phyloP scores from a whole-genome alignment of 2,113 vertebrate species.

The Chroicocephalus ridibundus region DNA sequence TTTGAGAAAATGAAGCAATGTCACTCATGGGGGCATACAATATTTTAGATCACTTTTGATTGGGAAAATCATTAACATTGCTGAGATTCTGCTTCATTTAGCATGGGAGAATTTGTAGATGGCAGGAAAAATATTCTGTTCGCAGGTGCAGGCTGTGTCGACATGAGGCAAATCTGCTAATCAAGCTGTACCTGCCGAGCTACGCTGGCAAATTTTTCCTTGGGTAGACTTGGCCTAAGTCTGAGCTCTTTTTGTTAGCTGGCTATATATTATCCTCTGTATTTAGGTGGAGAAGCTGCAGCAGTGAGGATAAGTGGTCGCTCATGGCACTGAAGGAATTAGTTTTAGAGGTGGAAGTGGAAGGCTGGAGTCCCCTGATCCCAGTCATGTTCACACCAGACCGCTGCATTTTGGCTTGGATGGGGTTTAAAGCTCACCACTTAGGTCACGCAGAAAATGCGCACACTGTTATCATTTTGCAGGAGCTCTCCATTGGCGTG shows the following conservation, averaged over 20 bases:
- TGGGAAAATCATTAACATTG: not conserved
- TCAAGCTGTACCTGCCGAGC: slow-evolving; percentile 16
- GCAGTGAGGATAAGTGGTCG: slow-evolving; percentile 46
- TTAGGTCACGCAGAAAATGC: not conserved
- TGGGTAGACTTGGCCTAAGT: not conserved
- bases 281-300: not conserved
- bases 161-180: slow-evolving; percentile 9
- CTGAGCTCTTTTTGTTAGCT: not conserved
- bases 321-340: slow-evolving; percentile 55
- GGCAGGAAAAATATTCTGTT: not conserved
- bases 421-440: slow-evolving; percentile 8
- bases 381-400: not conserved
- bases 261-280: not conserved
- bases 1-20: not conserved
- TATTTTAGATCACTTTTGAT: not conserved
- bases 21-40: not conserved
- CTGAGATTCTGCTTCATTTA: not conserved
- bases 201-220: not conserved
- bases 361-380: not conserved
- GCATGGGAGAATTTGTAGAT: not conserved
- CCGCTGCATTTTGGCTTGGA: not conserved
- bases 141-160: not conserved
- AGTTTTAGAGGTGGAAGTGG: slow-evolving; percentile 1
- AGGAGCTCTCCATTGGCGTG: slow-evolving; percentile 33
- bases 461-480: not conserved